phyloP scores from a whole-genome alignment of 2,888 invertebrate species.

The Stenotaenia linearis region DNA sequence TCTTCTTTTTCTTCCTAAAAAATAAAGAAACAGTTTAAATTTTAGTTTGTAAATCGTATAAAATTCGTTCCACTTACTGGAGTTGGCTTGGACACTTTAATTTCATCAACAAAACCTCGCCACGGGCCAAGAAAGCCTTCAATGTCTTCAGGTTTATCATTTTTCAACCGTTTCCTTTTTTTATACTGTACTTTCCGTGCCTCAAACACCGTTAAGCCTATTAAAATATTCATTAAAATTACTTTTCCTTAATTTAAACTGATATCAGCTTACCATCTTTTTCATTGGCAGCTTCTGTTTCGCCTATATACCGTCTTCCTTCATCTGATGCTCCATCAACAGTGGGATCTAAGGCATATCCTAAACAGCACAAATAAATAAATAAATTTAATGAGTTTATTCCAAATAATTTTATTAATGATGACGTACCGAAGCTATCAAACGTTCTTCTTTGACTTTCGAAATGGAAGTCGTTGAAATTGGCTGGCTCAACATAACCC shows the following conservation, averaged over 20 bases:
- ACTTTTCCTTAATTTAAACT: too few species aligned
- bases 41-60: constrained; percentile 64
- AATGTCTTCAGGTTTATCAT: constrained; percentile 84
- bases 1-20: constrained; percentile 78
- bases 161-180: constrained; percentile 76
- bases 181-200: constrained; percentile 65
- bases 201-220: constrained; percentile 87
- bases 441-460: constrained; percentile 94
- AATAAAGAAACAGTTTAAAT: neutral
- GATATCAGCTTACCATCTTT: too few species aligned
- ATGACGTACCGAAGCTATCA: constrained; percentile 69
- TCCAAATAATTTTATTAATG: neutral
- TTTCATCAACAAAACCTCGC: constrained; percentile 90
- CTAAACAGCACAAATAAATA: constrained; percentile 43
- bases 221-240: too few species aligned
- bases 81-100: constrained; percentile 78
- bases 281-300: constrained; percentile 64
- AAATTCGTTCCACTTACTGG: constrained; percentile 53
- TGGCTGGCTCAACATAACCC: constrained; percentile 90
- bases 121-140: constrained; percentile 96
- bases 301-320: constrained; percentile 55
- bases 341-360: constrained; percentile 91
- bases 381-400: constrained; percentile 18
- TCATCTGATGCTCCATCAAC: constrained; percentile 54
- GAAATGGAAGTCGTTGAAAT: constrained; percentile 94